Evolutionary conservation across 92 coral and sea anemone species (phyloP), one percentile per base, ranked within the genome.

Genomic region (Pocillopora grandis): DNA sequence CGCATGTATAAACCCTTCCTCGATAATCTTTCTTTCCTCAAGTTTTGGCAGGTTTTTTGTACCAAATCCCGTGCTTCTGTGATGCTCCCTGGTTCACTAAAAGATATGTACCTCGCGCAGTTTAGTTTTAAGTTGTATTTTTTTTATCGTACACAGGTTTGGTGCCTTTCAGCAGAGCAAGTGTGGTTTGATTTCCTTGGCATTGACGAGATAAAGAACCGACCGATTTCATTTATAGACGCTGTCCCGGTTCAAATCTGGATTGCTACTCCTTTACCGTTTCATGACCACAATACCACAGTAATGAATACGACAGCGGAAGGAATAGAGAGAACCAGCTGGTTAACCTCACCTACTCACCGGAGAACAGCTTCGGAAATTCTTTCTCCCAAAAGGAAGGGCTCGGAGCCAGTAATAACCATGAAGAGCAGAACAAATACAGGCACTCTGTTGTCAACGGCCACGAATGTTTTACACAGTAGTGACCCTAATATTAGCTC

Each of bases 141-240:
- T 18, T 69, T 63, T n/a, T 42, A 58, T 2, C 66, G 77, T 13
- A 6, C 68, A 31, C 89, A 92, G 92, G 99, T 97, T 18, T 97
- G 99, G 99, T 90, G 95, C 71, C 75, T 97, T 67, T 87, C 85
- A 14, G 97, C 96, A 49, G 93, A 91, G 42, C 95, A 97, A 70
- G 88, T 92, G 52, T 97, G 99, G 99, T 85, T 92, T 10, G 99
- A 97, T 75, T 97, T 97, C 84, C 84, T 91, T 69, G 98, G 99
- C 2, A 78, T 97, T 49, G 92, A 92, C 1, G 92, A 90, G 49
- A 72, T 91, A 15, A 91, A 89, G 66, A 87, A 88, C 76, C 93
- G 99, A 15, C 97, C 98, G 9, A 90, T 93, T 86, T 93, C 99
- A 60, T 91, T 97, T 63, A 77, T 97, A 20, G 99, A 97, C 49